Evolutionary conservation across 2,888 invertebrate species (phyloP).

Genomic region (Deilephila porcellus): DNA sequence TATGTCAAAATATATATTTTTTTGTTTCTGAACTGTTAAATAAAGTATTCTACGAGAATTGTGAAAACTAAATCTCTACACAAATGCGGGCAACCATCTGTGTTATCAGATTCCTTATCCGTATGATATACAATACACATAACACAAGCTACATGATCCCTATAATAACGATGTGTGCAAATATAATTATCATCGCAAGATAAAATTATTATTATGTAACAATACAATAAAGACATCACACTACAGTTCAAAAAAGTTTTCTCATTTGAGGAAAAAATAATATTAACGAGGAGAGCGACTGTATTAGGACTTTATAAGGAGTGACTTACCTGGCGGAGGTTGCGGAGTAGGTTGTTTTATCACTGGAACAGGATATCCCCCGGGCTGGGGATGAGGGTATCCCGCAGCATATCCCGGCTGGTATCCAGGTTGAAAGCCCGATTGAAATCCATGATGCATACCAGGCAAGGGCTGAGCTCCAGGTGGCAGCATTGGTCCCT

Average conservation of each 20-base stretch:
- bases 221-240: no score
- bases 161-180: not conserved
- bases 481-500: slow-evolving; percentile 60
- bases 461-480: slow-evolving; percentile 71
- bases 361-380: slow-evolving; percentile 59
- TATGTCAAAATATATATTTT: no score
- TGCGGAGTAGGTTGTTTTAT: slow-evolving; percentile 67
- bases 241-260: no score
- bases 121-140: not conserved
- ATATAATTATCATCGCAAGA: not conserved
- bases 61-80: no score
- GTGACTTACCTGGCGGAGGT: slow-evolving; percentile 56
- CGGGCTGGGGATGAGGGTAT: slow-evolving; percentile 57
- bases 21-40: no score
- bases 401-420: slow-evolving; percentile 61
- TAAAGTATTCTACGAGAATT: no score
- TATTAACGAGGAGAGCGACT: no score
- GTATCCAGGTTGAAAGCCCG: slow-evolving; percentile 67
- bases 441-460: slow-evolving; percentile 72
- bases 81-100: not conserved
- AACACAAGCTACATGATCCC: not conserved
- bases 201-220: not conserved
- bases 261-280: no score
- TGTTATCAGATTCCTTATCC: not conserved
- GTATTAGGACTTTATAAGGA: no score